Evolutionary conservation across 2,888 invertebrate genomes (phyloP).

Genomic region (Petrophora chlorosata): DNA sequence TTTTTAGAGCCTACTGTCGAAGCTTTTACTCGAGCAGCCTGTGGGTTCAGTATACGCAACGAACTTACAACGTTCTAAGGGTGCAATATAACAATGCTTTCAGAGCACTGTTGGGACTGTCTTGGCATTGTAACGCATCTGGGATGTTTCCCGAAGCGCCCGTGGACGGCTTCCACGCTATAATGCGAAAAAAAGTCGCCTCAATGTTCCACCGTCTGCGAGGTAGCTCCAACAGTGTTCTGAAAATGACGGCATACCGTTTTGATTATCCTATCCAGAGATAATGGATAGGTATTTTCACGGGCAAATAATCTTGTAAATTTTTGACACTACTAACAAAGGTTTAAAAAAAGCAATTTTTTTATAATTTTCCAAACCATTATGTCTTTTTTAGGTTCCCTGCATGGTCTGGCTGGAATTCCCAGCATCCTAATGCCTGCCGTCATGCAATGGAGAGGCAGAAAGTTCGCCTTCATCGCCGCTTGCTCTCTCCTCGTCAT

Average conservation of each 20-base stretch:
- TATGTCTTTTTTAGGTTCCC: conserved; percentile 37
- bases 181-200: not conserved
- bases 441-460: conserved; percentile 40
- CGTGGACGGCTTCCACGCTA: not conserved
- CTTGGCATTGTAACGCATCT: not conserved
- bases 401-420: conserved; percentile 40
- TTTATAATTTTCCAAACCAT: no score
- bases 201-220: not conserved
- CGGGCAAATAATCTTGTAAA: no score
- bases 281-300: not conserved
- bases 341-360: no score
- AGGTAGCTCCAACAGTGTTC: not conserved
- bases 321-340: no score
- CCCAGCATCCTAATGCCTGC: conserved; percentile 37
- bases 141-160: not conserved
- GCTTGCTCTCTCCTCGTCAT: conserved; percentile 33
- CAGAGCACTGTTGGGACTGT: not conserved
- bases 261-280: no score
- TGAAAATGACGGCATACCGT: not conserved
- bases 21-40: not conserved
- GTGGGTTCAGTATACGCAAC: not conserved
- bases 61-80: not conserved
- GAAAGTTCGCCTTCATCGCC: conserved; percentile 35
- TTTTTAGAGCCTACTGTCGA: not conserved
- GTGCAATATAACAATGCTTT: not conserved